Evolutionary conservation across 1,140 invertebrate species (phyloP), one percentile per base, ranked within the genome.

Genomic region (Harpegnathos saltator): DNA sequence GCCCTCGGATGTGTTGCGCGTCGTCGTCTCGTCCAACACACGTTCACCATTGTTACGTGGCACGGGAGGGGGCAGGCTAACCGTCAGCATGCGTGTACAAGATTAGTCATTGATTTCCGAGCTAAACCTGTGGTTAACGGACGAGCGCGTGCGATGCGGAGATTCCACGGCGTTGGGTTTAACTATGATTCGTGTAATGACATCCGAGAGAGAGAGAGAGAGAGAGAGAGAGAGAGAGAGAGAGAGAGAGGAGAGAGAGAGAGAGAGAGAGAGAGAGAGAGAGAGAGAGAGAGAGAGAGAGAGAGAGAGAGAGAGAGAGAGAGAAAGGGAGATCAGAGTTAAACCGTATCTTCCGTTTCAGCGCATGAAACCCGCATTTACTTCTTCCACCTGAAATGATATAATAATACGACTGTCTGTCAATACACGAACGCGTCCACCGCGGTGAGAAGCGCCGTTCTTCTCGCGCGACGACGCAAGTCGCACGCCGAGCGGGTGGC

Each of bases 341-440:
- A 84, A 84, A 87, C 82, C 69, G 72, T 50, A 61, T 87, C 86
- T 87, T 87, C 77, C 83, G 87, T 85, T 83, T 33, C 82, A 33
- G 78, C n/a, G 24, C 65, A 59, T 72, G 52, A 85, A 87, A 62
- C 85, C 56, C 22, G 29, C 56, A 82, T 82, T 88, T 83, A 82
- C 63, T 71, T 75, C 69, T 61, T 78, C 38, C 75, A 26, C 5
- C 48, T 54, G 74, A 75, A 89, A 89, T 77, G 78, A 81, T 63
- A 85, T 89, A 89, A 89, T 89, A 74, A 85, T 24, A 83, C 62
- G 73, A 83, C 58, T 82, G 86, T 75, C 75, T 48, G 58, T 66
- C 56, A 59, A 48, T 73, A 19, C 38, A 44, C 33, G 56, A 26
- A n/a, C 58, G 54, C 78, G 83, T 61, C 86, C 84, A 73, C n/a